Evolutionary conservation across 2,888 invertebrate species (phyloP), one percentile per base, ranked within the genome.

Genomic region (Drosophila planitibia): DNA sequence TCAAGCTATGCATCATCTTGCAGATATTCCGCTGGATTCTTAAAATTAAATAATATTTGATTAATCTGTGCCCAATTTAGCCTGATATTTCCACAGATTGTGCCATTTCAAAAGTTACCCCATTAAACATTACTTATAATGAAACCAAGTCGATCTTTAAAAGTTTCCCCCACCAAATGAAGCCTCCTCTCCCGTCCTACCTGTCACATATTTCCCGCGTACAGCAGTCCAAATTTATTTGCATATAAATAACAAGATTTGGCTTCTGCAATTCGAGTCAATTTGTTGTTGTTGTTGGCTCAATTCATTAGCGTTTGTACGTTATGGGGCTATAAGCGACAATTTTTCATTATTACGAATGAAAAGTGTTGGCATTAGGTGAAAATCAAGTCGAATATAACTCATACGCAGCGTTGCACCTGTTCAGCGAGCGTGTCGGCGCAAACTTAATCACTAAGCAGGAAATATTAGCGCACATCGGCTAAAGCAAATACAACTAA

Each of bases 401-500:
- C 85, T 84, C 89, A 86, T 86, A 86, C 85, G 89, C 76, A 53
- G 74, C 52, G 75, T 79, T 79, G 89, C 88, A 84, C 78, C 86
- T 85, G 89, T 52, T 67, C 51, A 25, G 51, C 3, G 51, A 61
- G 55, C 69, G 63, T 54, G 47, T 30, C 70, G 55, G 53, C 68
- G 32, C 70, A 71, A 73, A 81, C 82, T 80, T 89, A 85, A 85
- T 85, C 86, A 82, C 87, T 74, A 72, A 89, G 87, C 85, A 85
- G 85, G 85, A 85, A 85, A 89, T 85, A 85, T 85, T 76, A 83
- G 74, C 76, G 78, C 74, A 57, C 65, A 72, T 62, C 16, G 39
- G 59, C 59, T 64, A 69, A 89, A 87, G 89, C 73, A 89, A 85
- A 85, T 78, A 85, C 76, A 89, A 86, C 82, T 89, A 85, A 89